Conservation (phyloP, 2,113 vertebrate species). For the Hippocampus guttulatus region DNA sequence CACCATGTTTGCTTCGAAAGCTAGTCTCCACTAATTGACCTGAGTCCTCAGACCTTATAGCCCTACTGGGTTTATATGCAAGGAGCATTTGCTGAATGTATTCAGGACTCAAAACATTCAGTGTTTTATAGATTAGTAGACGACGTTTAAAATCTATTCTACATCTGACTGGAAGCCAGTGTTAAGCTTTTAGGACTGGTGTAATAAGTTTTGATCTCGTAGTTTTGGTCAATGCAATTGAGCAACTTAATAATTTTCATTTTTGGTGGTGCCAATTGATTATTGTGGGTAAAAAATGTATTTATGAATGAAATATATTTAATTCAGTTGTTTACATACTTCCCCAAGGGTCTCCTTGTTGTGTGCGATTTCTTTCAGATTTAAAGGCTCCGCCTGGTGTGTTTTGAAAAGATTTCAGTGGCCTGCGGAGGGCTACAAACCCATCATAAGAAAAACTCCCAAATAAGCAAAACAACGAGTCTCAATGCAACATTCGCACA, state of each 20-base stretch:
- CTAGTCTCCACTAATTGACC: no score
- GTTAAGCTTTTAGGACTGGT: no score
- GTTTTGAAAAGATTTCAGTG: conserved; percentile 3
- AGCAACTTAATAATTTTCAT: background rate
- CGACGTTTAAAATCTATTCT: no score
- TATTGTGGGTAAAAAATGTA: background rate
- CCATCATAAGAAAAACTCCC: background rate
- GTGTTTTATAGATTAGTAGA: no score
- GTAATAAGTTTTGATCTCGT: no score
- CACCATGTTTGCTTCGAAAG: no score
- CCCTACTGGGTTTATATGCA: no score
- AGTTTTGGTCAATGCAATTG: background rate
- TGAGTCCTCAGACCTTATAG: no score
- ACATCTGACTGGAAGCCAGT: no score
- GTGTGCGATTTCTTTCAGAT: conserved; percentile 5
- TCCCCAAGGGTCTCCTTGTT: background rate
- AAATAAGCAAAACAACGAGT: background rate
- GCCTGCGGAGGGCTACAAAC: conserved; percentile 5
- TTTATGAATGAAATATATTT: background rate
- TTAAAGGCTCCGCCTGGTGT: conserved; percentile 4
- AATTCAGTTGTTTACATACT: background rate
- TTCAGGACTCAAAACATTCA: no score
- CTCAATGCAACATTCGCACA: background rate
- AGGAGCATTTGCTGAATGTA: no score
- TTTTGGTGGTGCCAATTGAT: background rate